Evolutionary conservation across 2,888 invertebrate genomes (phyloP), one percentile per base, ranked within the genome.

Genomic region (Pocota personata): DNA sequence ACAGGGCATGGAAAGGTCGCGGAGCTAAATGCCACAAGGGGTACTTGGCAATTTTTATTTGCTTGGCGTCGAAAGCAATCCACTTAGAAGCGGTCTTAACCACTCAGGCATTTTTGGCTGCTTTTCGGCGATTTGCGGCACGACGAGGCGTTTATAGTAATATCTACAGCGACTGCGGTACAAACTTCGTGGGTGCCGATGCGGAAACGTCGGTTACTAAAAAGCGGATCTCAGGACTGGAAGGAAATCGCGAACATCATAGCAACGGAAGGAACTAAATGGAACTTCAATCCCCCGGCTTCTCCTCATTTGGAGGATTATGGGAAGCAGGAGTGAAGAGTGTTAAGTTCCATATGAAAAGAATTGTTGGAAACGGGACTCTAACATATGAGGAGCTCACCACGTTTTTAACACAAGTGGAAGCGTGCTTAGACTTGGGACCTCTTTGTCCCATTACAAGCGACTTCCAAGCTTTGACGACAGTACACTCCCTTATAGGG

Each of bases 161-260:
- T 1, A 19, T 48, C 1, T 48, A 48, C n/a, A 48, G 48, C 12
- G 19, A 48, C 48, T 21, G 24, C 6, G 48, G 48, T 1, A 48
- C 48, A 1, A 48, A 48, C 12, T 48, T 48, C 19, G 48, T 19
- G 10, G 48, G n/a, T 12, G 37, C 37, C 1, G 37, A 37, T 1
- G 37, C n/a, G 0, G 37, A 27, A n/a, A 8, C 52, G 52, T 30
- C 30, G 30, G 1, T 30, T 55, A 1, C 1, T 57, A 1, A 19
- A 32, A 12, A 35, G 5, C 4, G 32, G 62, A 57, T 7, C 30
- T 4, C 30, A 46, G 5, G 46, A 58, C 14, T 57, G 16, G 27
- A 19, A 46, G 5, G 57, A 71, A 46, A 32, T 71, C 19, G 55
- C 43, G 7, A 57, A 71, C 14, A 21, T 46, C n/a, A 46, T 71